These are phyloP conservation scores for Netelia inedita DNA, from an alignment of 2,888 invertebrate genomes.

Conservation along the genomic window DNA sequence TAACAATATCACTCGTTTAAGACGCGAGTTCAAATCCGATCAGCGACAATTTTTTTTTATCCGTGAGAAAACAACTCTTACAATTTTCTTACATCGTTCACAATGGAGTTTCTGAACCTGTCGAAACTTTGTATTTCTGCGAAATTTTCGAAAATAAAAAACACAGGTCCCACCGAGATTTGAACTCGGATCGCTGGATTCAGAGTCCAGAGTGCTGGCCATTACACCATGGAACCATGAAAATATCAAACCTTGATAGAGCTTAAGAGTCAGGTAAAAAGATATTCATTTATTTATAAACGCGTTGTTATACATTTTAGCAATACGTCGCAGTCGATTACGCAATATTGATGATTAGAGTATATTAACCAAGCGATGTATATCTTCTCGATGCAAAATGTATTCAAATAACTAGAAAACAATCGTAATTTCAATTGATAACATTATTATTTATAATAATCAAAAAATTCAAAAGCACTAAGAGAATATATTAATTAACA, in stretches of 20 bases:
- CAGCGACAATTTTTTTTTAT: background rate
- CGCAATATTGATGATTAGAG: background rate
- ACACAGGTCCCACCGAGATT: constrained; percentile 90
- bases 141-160: constrained; percentile 9
- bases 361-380: background rate
- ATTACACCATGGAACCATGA: constrained; percentile 86
- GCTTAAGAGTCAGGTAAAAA: background rate
- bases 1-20: too few species aligned
- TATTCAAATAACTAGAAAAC: background rate
- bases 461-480: too few species aligned
- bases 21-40: too few species aligned
- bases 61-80: background rate
- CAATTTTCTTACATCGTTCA: background rate
- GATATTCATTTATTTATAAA: constrained; percentile 1
- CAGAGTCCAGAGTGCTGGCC: constrained; percentile 93
- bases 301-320: background rate
- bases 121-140: background rate
- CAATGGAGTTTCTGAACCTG: background rate
- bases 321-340: background rate
- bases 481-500: too few species aligned
- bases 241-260: background rate
- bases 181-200: constrained; percentile 93
- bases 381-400: background rate
- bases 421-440: background rate
- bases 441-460: too few species aligned